Evolutionary conservation across 2,113 vertebrate genomes (phyloP).

Genomic region (Cyanoliseus patagonus): DNA sequence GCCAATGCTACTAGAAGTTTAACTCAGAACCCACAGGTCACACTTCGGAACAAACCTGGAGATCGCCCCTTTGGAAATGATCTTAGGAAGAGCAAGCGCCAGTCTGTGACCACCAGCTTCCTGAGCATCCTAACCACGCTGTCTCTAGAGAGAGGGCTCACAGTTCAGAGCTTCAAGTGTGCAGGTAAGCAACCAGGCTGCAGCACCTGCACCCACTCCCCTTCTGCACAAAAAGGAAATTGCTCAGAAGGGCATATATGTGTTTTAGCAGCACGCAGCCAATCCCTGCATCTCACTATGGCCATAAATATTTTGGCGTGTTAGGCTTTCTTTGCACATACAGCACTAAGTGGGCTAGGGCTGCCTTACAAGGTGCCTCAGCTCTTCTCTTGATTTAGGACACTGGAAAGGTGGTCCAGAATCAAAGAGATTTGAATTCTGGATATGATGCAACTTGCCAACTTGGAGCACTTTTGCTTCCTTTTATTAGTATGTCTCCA

Average conservation of each 20-base stretch:
- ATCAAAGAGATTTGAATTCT: not conserved
- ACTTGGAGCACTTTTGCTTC: not conserved
- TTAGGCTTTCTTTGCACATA: not conserved
- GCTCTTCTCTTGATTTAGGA: not conserved
- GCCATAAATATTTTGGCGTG: not conserved
- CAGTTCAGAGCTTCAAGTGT: conserved; percentile 96
- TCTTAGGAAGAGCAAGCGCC: conserved; percentile 82
- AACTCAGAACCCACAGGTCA: conserved; percentile 77
- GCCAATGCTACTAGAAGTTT: conserved; percentile 74
- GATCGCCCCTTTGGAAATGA: conserved; percentile 67
- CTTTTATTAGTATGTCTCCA: not conserved
- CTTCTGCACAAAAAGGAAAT: not conserved
- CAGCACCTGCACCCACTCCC: not conserved
- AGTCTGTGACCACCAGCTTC: conserved; percentile 96
- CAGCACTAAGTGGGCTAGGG: not conserved
- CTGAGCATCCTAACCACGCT: conserved; percentile 93
- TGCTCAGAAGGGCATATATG: not conserved
- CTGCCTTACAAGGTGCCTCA: not conserved
- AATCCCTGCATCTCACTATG: not conserved
- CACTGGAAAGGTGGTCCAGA: not conserved
- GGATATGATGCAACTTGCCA: not conserved
- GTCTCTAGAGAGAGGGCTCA: conserved; percentile 94
- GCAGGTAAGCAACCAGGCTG: conserved; percentile 82
- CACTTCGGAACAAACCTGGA: conserved; percentile 79
- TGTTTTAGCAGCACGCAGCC: not conserved